Conservation (phyloP, 2,888 invertebrate genomes). For the Chymomyza amoena region DNA sequence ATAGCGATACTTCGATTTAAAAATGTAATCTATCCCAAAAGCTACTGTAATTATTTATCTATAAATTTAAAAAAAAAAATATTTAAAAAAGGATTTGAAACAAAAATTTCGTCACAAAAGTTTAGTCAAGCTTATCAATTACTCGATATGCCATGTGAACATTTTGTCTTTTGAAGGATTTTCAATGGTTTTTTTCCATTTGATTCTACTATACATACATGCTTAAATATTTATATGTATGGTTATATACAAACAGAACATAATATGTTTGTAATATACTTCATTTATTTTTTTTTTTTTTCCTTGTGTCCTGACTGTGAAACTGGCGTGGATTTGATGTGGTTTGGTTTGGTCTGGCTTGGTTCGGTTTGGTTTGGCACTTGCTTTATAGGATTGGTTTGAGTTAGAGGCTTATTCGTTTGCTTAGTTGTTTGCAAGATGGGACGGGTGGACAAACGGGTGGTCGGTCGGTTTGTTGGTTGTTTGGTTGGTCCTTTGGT, state of each 20-base stretch:
- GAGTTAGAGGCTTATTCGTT: background rate
- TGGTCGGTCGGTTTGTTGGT: background rate
- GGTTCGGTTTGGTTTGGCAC: background rate
- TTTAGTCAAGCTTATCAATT: too few species aligned
- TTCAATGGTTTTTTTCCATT: too few species aligned
- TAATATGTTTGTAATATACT: too few species aligned
- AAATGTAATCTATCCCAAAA: too few species aligned
- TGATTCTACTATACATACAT: background rate
- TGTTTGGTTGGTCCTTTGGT: constrained; percentile 6
- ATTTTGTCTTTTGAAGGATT: background rate
- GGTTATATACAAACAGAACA: too few species aligned
- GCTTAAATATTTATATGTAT: background rate
- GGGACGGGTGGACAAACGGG: background rate
- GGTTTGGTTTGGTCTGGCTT: background rate
- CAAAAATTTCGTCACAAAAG: too few species aligned
- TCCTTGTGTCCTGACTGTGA: background rate
- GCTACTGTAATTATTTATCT: too few species aligned
- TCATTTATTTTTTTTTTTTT: background rate
- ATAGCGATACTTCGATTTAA: too few species aligned
- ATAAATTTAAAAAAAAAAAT: too few species aligned
- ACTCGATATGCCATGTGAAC: too few species aligned
- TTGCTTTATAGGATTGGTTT: background rate
- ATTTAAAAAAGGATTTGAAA: too few species aligned
- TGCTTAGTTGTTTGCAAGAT: background rate
- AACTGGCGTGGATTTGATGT: background rate